Evolutionary conservation across 1,140 invertebrate species (phyloP).

Genomic region (Trichonephila inaurata): DNA sequence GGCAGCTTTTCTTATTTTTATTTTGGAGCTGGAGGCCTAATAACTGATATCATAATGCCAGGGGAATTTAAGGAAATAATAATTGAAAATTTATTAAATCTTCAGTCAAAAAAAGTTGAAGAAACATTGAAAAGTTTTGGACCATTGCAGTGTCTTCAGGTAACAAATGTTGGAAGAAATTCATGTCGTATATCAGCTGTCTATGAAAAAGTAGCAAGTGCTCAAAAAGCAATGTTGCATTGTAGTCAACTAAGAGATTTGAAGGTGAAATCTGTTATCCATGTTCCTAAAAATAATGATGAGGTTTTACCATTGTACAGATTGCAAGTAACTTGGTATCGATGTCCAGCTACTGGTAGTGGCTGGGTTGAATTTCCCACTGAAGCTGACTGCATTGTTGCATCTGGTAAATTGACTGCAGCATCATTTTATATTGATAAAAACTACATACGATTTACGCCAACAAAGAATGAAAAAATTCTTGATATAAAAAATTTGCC

Average conservation of each 20-base stretch:
- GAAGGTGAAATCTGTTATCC: background rate
- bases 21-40: constrained; percentile 45
- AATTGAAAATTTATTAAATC: background rate
- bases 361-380: constrained; percentile 51
- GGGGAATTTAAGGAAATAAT: constrained; percentile 60
- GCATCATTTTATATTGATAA: constrained; percentile 34
- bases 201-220: constrained; percentile 45
- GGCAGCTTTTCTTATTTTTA: background rate
- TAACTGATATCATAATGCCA: constrained; percentile 75
- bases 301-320: constrained; percentile 3
- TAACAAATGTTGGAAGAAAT: constrained; percentile 15
- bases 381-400: constrained; percentile 39
- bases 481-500: constrained; percentile 65
- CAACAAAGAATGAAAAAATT: background rate
- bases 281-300: background rate
- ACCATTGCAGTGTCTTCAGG: background rate
- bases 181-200: background rate
- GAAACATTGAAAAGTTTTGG: constrained; percentile 16
- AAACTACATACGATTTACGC: constrained; percentile 27
- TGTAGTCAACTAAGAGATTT: background rate
- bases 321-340: constrained; percentile 35
- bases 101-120: background rate
- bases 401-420: constrained; percentile 28
- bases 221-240: constrained; percentile 9
- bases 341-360: constrained; percentile 11